phyloP scores from a whole-genome alignment of 1,140 invertebrate genomes.

The Drosophila persimilis region DNA sequence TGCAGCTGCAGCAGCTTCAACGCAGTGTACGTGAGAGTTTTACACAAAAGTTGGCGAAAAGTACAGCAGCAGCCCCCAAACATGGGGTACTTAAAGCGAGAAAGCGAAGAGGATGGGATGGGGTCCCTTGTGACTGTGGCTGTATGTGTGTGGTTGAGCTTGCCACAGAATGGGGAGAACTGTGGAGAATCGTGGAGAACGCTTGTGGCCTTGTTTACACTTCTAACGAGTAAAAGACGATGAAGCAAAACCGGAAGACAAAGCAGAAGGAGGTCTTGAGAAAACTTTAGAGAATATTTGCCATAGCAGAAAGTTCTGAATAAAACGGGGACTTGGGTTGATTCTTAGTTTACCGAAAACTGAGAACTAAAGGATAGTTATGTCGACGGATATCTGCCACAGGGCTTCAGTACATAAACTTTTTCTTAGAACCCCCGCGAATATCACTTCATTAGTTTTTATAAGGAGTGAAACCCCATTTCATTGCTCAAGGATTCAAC shows the following conservation, averaged over 20 bases:
- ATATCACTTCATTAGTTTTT: neutral
- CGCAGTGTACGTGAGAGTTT: slow-evolving; percentile 57
- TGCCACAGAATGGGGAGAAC: slow-evolving; percentile 8
- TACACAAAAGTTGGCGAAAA: slow-evolving; percentile 58
- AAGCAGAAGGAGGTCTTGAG: slow-evolving; percentile 4
- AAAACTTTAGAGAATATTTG: slow-evolving; percentile 35
- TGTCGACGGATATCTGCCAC: too few species aligned
- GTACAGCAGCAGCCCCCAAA: slow-evolving; percentile 36
- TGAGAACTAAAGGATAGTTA: too few species aligned
- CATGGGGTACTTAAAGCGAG: slow-evolving; percentile 29
- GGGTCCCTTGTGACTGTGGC: neutral
- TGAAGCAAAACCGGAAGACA: slow-evolving; percentile 8
- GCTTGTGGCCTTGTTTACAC: slow-evolving; percentile 42
- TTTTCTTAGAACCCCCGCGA: neutral
- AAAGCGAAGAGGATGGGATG: neutral
- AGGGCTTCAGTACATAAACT: too few species aligned
- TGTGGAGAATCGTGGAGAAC: slow-evolving; percentile 16
- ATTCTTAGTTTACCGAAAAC: neutral
- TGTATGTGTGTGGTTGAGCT: slow-evolving; percentile 6
- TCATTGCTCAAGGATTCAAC: too few species aligned
- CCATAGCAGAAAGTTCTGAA: slow-evolving; percentile 40
- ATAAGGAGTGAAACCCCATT: too few species aligned
- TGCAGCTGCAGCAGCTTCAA: slow-evolving; percentile 17
- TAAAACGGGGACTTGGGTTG: slow-evolving; percentile 29
- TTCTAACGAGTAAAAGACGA: slow-evolving; percentile 50